Evolutionary conservation across 2,113 vertebrate species (phyloP), one percentile per base, ranked within the genome.

Genomic region (Coracopsis vasa): DNA sequence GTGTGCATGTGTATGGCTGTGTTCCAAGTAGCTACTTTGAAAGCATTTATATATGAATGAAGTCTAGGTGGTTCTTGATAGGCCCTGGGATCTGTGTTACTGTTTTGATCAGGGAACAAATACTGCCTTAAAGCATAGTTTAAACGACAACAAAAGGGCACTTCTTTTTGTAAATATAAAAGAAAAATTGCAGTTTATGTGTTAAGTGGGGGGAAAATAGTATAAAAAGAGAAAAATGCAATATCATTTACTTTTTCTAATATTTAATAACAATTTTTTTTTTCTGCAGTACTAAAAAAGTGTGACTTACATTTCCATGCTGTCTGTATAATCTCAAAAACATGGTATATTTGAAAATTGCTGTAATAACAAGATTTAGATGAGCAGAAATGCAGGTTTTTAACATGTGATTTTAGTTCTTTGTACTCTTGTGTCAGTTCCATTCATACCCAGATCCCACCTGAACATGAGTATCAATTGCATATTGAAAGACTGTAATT

Each of bases 1-100:
- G 31, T 16, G 4, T 19, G 23, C 1, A 1, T 6, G 35, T 1
- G 2, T 28, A 41, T 17, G 6, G 28, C 6, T 41, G 61, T 75
- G 39, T 31, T 18, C 33, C 10, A 44, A 47, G 81, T 25, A 80
- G 48, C 48, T 58, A 8, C 41, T 88, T 70, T 20, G 64, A 25
- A 79, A 78, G 21, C 17, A 16, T 84, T 65, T n/a, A 25, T 61
- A 24, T 50, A 20, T 14, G 71, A 72, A 58, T 13, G 33, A 51
- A 25, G 9, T 10, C 47, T 78, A 5, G 74, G 24, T 25, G 58
- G 12, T 14, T 72, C 4, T 2, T 27, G 42, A 5, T 44, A 31
- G 65, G 33, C 56, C 64, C 24, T 66, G 11, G 50, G 67, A 48
- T 7, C 39, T 47, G 21, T 25, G 44, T 44, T 54, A 31, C 28